Evolutionary conservation across 1,140 invertebrate genomes (phyloP), one percentile per base, ranked within the genome.

Genomic region (Telenomus remus): DNA sequence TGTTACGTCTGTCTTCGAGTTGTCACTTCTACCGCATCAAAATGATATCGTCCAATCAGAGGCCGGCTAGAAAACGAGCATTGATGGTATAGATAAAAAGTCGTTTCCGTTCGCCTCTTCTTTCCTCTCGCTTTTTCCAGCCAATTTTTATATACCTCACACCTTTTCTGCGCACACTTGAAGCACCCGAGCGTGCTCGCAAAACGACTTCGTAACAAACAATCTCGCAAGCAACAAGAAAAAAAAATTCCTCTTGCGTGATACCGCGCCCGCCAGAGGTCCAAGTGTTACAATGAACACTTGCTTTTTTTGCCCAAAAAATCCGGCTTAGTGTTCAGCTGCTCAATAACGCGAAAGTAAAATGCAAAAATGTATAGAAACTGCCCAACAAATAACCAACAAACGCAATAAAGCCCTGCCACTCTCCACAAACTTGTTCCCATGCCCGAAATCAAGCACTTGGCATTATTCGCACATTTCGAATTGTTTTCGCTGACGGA

Each of bases 1-100:
- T 44, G 13, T 44, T 4, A n/a, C n/a, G n/a, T n/a, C n/a, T n/a
- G n/a, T 39, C 37, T 9, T 39, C 37, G 8, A 4, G 1, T 39
- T 39, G n/a, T 4, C 37, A 27, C 19, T 27, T 39, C 9, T 39
- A 9, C 13, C 43, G 13, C 8, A 13, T 13, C 1, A 13, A 44
- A 44, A 44, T 12, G 13, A 44, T 14, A 44, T 13, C 37, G 43
- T 12, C n/a, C 13, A 12, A 11, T 39, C 1, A 39, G 16, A 19
- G 6, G 5, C 49, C 33, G 8, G n/a, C 8, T 10, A 50, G 43
- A n/a, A 43, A 35, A 16, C 13, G 16, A 53, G 34, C 43, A 54
- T 57, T 63, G 71, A 61, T 61, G n/a, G 56, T 69, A 55, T 11
- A 75, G 64, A 75, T 76, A 76, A 76, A 75, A 70, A 76, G 60